Percentiles rank a stretch among this genome's conserved stretches.
These are phyloP conservation scores for Chaetogeoica ovagalla DNA, from an alignment of 2,888 invertebrate genomes.

Conservation along the genomic window DNA sequence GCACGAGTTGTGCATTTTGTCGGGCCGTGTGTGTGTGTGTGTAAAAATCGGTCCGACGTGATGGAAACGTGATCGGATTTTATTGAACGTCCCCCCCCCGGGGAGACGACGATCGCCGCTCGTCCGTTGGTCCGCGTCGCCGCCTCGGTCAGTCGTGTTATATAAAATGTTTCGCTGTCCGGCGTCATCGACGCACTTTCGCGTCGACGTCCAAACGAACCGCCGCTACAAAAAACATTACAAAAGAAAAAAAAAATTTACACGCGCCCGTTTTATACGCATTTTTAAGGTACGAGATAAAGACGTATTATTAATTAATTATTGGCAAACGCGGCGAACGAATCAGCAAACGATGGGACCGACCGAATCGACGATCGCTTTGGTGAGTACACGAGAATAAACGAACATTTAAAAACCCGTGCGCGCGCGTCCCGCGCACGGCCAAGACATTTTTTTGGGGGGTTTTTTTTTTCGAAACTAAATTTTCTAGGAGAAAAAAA, in stretches of 20 bases:
- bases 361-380: background rate
- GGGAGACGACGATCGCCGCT: background rate
- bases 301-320: background rate
- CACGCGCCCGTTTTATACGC: background rate
- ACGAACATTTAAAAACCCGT: too few relatives aligned
- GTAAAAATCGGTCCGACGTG: background rate
- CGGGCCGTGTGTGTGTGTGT: background rate
- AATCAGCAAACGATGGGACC: background rate
- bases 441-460: too few relatives aligned
- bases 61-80: constrained; percentile 27
- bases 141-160: constrained; percentile 3
- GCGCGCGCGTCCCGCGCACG: too few relatives aligned
- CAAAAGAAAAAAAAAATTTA: too few relatives aligned
- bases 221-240: too few relatives aligned
- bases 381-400: background rate
- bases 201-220: constrained; percentile 21
- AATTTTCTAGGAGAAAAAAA: too few relatives aligned
- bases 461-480: too few relatives aligned
- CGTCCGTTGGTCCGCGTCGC: too few relatives aligned
- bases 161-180: constrained; percentile 23
- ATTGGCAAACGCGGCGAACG: too few relatives aligned
- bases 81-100: background rate
- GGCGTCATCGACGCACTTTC: constrained; percentile 18
- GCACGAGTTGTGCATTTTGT: too few relatives aligned
- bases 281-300: too few relatives aligned